A percentile compares a stretch with the other conserved stretches of the same genome.
phyloP scores from a whole-genome alignment of 2,797 vertebrate genomes.

The Aplochiton taeniatus region DNA sequence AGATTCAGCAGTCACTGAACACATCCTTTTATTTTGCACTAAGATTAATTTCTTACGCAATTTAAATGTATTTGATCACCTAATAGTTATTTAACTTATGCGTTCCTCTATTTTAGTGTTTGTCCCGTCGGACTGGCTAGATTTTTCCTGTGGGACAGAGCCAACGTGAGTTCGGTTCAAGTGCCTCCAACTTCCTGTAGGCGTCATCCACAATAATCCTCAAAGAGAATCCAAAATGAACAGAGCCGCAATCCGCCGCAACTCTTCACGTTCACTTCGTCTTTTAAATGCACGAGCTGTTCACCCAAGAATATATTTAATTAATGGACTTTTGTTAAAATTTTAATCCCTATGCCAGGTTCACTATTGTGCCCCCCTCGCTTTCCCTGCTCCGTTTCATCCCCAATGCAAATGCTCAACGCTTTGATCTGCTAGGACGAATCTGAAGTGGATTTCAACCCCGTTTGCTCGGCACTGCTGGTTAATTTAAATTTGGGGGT shows the following conservation, averaged over 20 bases:
- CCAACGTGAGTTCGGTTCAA: constrained; percentile 35
- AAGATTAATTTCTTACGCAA: no score
- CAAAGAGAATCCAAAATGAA: constrained; percentile 77
- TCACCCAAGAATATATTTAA: constrained; percentile 74
- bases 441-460: constrained; percentile 66
- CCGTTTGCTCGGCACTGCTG: constrained; percentile 50
- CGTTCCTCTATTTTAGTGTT: not conserved
- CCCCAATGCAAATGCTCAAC: constrained; percentile 67
- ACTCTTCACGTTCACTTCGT: constrained; percentile 63
- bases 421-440: constrained; percentile 67
- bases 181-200: constrained; percentile 53
- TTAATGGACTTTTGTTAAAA: constrained; percentile 61
- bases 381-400: constrained; percentile 66
- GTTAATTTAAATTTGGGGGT: constrained; percentile 48
- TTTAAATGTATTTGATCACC: no score
- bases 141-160: constrained; percentile 17
- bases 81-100: no score
- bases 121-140: not conserved
- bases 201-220: constrained; percentile 68
- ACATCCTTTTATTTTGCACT: no score
- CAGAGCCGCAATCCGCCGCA: constrained; percentile 62
- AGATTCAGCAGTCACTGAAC: no score
- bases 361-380: constrained; percentile 65
- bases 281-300: constrained; percentile 65
- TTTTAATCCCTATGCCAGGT: constrained; percentile 61